Evolutionary conservation across 2,888 invertebrate genomes (phyloP).

Genomic region (Drosophila anomalata): DNA sequence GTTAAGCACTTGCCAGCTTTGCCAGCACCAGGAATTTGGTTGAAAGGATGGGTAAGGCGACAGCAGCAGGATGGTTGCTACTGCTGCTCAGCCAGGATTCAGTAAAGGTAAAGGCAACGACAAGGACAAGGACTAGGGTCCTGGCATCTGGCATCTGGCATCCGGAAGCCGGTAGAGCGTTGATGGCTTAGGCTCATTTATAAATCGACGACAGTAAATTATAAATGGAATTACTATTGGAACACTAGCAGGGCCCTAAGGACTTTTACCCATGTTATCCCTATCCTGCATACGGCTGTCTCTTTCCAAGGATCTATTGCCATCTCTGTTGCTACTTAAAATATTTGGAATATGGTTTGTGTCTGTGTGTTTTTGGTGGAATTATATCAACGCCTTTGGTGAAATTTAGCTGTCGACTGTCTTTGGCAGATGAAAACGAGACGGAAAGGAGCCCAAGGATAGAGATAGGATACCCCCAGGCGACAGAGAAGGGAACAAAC

Average conservation of each 20-base stretch:
- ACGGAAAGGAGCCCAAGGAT: background rate
- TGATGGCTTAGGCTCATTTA: slow-evolving; percentile 63
- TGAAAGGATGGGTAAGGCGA: background rate
- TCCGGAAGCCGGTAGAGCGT: slow-evolving; percentile 8
- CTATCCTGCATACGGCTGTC: background rate
- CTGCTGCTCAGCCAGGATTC: background rate
- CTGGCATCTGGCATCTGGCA: slow-evolving; percentile 8
- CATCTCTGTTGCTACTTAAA: background rate
- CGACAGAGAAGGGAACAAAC: background rate
- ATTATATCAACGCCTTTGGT: slow-evolving; percentile 54
- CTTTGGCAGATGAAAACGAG: slow-evolving; percentile 10
- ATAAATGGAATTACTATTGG: slow-evolving; percentile 71
- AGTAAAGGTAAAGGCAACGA: background rate
- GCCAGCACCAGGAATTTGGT: background rate
- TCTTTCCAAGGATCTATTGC: background rate
- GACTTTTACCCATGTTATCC: slow-evolving; percentile 22
- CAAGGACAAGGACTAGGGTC: slow-evolving; percentile 12
- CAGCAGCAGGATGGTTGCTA: background rate
- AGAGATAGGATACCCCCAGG: background rate
- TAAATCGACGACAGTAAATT: slow-evolving; percentile 75
- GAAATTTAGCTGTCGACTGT: slow-evolving; percentile 41
- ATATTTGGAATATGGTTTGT: background rate
- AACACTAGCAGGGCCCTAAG: slow-evolving; percentile 16
- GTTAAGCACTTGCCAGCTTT: slow-evolving; percentile 59
- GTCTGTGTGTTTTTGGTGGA: background rate